Evolutionary conservation across 2,888 invertebrate genomes (phyloP).

Genomic region (Oscheius sp.): DNA sequence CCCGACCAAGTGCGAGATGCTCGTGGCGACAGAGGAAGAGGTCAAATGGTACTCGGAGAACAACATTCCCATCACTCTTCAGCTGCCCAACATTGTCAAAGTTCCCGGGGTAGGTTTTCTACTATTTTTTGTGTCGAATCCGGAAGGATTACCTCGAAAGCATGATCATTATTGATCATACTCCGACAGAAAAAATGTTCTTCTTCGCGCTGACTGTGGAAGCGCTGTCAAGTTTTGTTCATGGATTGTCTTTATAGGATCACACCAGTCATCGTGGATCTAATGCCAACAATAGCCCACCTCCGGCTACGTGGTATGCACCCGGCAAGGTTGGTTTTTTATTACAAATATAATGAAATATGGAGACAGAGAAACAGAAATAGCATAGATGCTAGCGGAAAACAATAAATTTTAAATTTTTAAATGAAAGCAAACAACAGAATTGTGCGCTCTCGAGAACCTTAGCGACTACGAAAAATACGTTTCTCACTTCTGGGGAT

Average conservation of each 20-base stretch:
- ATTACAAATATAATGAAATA: no score
- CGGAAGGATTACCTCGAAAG: slow-evolving; percentile 5
- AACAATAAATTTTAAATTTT: background rate
- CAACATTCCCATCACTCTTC: slow-evolving; percentile 56
- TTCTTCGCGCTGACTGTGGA: slow-evolving; percentile 9
- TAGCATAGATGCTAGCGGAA: background rate
- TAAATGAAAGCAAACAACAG: no score
- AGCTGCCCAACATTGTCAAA: slow-evolving; percentile 55
- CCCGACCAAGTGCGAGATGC: slow-evolving; percentile 82
- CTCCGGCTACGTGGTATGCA: slow-evolving; percentile 30
- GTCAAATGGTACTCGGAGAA: slow-evolving; percentile 80
- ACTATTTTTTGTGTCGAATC: background rate
- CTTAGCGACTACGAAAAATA: no score
- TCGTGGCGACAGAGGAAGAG: slow-evolving; percentile 85
- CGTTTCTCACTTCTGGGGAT: no score
- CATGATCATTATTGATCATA: background rate
- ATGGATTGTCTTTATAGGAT: background rate
- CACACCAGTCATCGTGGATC: slow-evolving; percentile 17
- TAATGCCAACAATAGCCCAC: slow-evolving; percentile 16
- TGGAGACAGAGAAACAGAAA: no score
- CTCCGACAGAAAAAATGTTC: slow-evolving; percentile 1
- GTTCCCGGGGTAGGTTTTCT: slow-evolving; percentile 34
- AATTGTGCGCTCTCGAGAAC: no score
- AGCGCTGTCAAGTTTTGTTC: no score
- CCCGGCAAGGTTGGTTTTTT: slow-evolving; percentile 26